Base-by-base conservation (phyloP, 2,797 vertebrate species). In the Vireo griseus region DNA sequence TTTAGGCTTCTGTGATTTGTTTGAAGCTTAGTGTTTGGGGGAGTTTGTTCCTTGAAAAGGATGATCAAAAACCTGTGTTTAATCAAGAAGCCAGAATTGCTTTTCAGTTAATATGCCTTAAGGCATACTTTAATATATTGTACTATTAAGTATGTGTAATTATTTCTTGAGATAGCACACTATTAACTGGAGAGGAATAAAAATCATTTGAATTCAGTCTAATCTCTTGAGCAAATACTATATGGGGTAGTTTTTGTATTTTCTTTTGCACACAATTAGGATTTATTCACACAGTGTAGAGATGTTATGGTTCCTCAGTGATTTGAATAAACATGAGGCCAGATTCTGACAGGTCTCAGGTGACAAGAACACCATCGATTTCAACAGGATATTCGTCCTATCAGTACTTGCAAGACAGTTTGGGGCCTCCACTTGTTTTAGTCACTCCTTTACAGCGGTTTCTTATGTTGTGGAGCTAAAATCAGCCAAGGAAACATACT, bases 151-250 rank as follows among this genome's bases (percentile, higher is more conserved):
- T 73, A 58, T 45, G 47, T 84, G 52, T 79, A 94, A 94, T 93
- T 95, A 94, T 93, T 91, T 90, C 59, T 71, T 76, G 24, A 79
- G 73, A 61, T 65, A 92, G 50, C 28, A 10, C n/a, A 63, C 25
- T 81, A n/a, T 83, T 93, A 82, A 79, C 31, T 72, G 59, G 72
- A 79, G 63, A 95, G 48, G 39, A 84, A 78, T 61, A 84, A 94
- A 71, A 77, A 87, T 89, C 2, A 67, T 95, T 90, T 88, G 44
- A 94, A 94, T 92, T 79, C 40, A 16, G 35, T 67, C 61, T 90
- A 28, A 94, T 90, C 79, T 92, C 85, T 91, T 96, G 51, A 94
- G 62, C 42, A 90, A 97, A 96, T 59, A 92, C 31, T 77, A 40
- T 28, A 82, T 19, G 40, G 25, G 15, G 7, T 52, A 83, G 71